Percentiles rank a stretch among this genome's conserved stretches.
These are phyloP conservation scores for Megaleporinus macrocephalus DNA, from an alignment of 2,113 vertebrate genomes.

Conservation along the genomic window DNA sequence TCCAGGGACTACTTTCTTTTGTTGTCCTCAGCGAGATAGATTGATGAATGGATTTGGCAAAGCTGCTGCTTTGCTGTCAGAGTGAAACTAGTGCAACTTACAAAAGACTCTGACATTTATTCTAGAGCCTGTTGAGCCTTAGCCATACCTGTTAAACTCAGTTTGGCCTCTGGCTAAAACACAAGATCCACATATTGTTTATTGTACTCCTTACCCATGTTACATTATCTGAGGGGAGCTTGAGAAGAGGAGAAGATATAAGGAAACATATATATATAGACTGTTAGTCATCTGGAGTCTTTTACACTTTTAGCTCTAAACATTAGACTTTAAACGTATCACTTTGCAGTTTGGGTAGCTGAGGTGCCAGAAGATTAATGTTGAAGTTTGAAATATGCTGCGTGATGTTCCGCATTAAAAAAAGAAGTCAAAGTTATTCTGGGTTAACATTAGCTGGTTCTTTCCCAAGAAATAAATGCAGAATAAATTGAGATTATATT, in stretches of 20 bases:
- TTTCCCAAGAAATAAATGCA: neutral
- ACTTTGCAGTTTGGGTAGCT: neutral
- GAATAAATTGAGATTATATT: neutral
- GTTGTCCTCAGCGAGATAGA: neutral
- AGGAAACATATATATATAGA: neutral
- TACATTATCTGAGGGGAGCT: neutral
- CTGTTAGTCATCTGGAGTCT: neutral
- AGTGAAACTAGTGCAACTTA: conserved; percentile 38
- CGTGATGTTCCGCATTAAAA: neutral
- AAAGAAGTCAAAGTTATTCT: too few relatives aligned
- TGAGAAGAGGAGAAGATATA: neutral
- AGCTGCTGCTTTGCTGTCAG: conserved; percentile 19
- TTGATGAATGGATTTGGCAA: conserved; percentile 15
- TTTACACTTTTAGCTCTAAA: neutral
- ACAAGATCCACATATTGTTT: conserved; percentile 15
- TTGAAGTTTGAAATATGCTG: neutral
- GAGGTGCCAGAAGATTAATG: neutral
- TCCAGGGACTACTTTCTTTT: neutral
- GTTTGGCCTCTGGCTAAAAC: conserved; percentile 27
- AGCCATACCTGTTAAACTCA: conserved; percentile 41
- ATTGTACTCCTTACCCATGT: conserved; percentile 20
- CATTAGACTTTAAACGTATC: neutral
- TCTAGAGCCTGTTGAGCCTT: conserved; percentile 45
- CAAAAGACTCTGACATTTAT: conserved; percentile 46
- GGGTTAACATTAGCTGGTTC: neutral